Evolutionary conservation across 2,113 vertebrate species (phyloP).

Genomic region (Vidua macroura): DNA sequence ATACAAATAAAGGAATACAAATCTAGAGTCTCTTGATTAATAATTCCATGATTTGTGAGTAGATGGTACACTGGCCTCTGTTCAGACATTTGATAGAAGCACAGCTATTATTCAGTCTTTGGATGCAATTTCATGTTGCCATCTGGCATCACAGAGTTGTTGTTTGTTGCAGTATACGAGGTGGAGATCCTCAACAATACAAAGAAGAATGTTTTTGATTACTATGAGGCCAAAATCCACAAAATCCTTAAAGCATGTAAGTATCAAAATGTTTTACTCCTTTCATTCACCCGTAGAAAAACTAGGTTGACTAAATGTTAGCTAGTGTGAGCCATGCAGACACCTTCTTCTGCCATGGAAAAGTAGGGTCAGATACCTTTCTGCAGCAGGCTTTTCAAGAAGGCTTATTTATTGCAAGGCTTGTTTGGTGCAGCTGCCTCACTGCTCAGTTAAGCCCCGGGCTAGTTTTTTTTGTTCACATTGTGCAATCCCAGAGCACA

Average conservation of each 20-base stretch:
- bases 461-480: neutral
- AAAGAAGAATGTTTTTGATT: conserved; percentile 66
- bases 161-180: conserved; percentile 48
- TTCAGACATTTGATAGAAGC: neutral
- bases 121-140: neutral
- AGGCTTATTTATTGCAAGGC: neutral
- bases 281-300: neutral
- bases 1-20: neutral
- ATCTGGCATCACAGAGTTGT: neutral
- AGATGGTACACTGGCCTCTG: neutral
- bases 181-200: conserved; percentile 54
- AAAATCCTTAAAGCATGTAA: conserved; percentile 64
- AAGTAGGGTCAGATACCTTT: neutral
- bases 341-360: neutral
- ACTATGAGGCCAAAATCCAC: conserved; percentile 46
- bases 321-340: neutral
- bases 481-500: neutral
- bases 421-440: neutral
- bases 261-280: neutral
- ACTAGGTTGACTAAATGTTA: neutral
- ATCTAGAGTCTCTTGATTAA: neutral
- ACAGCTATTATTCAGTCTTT: neutral
- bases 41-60: neutral
- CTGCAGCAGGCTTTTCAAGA: neutral
- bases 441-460: neutral